Evolutionary conservation across 64 coral and sea anemone genomes (phyloP), one percentile per base, ranked within the genome.

Genomic region (Astreopora myriophthalma): DNA sequence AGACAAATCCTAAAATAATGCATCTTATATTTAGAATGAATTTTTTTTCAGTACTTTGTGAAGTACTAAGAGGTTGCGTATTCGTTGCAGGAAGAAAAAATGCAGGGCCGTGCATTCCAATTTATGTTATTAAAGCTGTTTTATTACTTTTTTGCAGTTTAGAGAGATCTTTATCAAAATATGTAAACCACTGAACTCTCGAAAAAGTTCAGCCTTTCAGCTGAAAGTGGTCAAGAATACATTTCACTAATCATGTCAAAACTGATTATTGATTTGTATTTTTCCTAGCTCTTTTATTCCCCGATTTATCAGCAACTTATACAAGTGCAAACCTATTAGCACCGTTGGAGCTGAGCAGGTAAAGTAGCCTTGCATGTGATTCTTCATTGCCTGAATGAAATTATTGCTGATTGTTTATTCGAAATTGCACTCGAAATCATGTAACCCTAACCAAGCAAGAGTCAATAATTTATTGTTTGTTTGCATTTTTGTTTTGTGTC

Each of bases 321-420:
- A 98, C 87, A 95, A 94, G 93, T 98, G 96, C 48, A 98, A 98
- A 13, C 96, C 96, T 44, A 98, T 98, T 14, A 95, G 93, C 34
- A 98, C 96, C 17, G 96, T 98, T 10, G 96, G 96, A 29, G 96
- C 96, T 5, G 96, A 98, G 70, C 96, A 98, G 90, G 96, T 98
- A 88, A 29, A 33, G 39, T 48, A 6, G n/a, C 0, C 16, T 13
- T 67, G 24, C 23, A 13, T 25, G 31, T 35, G 24, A 6, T n/a
- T 11, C 64, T 35, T 58, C 3, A 11, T 68, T 62, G 22, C 26
- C 64, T 68, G 11, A 46, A 11, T 11, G 5, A 46, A 46, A 46
- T 11, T 46, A 46, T 5, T 46, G 42, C 5, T n/a, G n/a, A n/a
- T n/a, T n/a, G n/a, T n/a, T n/a, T n/a, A n/a, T n/a, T n/a, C n/a